phyloP scores from a whole-genome alignment of 2,888 invertebrate genomes.

The Ptychoptera albimana region DNA sequence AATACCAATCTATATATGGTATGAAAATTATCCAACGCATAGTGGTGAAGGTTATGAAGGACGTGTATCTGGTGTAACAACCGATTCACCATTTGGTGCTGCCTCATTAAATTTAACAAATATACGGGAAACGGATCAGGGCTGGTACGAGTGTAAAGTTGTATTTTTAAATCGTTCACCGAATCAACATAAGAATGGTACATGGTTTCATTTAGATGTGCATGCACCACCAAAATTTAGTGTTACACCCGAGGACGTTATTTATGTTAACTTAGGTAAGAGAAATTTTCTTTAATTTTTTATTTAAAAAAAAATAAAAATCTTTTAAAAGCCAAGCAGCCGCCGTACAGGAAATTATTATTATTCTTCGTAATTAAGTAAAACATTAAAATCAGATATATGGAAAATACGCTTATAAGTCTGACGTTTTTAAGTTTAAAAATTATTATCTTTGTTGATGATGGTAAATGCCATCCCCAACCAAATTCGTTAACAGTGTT shows the following conservation, averaged over 20 bases:
- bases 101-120: slow-evolving; percentile 92
- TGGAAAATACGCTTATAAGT: too few species aligned
- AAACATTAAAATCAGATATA: not conserved
- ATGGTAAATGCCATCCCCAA: too few species aligned
- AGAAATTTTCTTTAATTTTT: slow-evolving; percentile 2
- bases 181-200: slow-evolving; percentile 84
- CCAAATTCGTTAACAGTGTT: too few species aligned
- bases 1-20: slow-evolving; percentile 96
- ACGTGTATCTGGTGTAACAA: slow-evolving; percentile 74
- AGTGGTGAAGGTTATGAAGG: slow-evolving; percentile 90
- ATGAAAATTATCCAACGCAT: slow-evolving; percentile 94
- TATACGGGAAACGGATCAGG: slow-evolving; percentile 84
- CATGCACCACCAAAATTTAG: slow-evolving; percentile 93
- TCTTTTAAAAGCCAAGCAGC: too few species aligned
- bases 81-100: slow-evolving; percentile 75
- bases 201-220: slow-evolving; percentile 96
- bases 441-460: too few species aligned
- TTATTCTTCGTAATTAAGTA: not conserved
- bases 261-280: slow-evolving; percentile 80
- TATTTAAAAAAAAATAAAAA: too few species aligned
- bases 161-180: slow-evolving; percentile 90
- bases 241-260: slow-evolving; percentile 88
- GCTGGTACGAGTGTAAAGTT: slow-evolving; percentile 94
- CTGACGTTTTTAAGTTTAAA: too few species aligned
- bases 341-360: too few species aligned